Evolutionary conservation across 2,888 invertebrate species (phyloP).

Genomic region (Chromoteleia sp.): DNA sequence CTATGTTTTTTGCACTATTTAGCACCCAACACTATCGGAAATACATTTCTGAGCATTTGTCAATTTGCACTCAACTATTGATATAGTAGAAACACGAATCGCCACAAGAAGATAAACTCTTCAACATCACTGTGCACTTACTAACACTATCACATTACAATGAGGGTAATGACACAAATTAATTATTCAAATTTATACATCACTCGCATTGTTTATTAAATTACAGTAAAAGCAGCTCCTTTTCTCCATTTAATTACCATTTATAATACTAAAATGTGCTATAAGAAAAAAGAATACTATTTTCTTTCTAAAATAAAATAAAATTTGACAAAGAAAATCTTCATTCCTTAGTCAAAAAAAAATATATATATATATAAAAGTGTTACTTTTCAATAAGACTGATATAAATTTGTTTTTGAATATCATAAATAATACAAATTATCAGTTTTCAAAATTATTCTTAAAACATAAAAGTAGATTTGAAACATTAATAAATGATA

Average conservation of each 20-base stretch:
- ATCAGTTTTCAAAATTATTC: no score
- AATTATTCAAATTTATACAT: slow-evolving; percentile 38
- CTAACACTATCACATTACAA: slow-evolving; percentile 47
- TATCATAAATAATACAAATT: neutral
- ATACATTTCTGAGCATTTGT: slow-evolving; percentile 57
- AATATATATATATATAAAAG: no score
- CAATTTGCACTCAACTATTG: slow-evolving; percentile 48
- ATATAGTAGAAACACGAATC: slow-evolving; percentile 53
- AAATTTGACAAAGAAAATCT: no score
- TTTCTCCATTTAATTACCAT: neutral
- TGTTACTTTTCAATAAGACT: no score
- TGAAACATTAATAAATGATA: neutral
- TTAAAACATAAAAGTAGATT: no score
- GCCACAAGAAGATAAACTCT: slow-evolving; percentile 57
- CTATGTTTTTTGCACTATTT: slow-evolving; percentile 44
- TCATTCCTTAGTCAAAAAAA: no score
- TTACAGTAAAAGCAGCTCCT: slow-evolving; percentile 1
- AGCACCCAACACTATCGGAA: slow-evolving; percentile 55
- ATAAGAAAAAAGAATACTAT: no score
- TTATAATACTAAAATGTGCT: neutral
- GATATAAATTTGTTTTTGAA: neutral
- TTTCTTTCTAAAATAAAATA: no score
- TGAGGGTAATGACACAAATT: slow-evolving; percentile 55
- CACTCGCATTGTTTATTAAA: slow-evolving; percentile 16
- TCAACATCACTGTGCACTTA: slow-evolving; percentile 54